These are phyloP conservation scores for Aepyceros melampus DNA, from an alignment of 2,113 vertebrate genomes.

Conservation along the genomic window DNA sequence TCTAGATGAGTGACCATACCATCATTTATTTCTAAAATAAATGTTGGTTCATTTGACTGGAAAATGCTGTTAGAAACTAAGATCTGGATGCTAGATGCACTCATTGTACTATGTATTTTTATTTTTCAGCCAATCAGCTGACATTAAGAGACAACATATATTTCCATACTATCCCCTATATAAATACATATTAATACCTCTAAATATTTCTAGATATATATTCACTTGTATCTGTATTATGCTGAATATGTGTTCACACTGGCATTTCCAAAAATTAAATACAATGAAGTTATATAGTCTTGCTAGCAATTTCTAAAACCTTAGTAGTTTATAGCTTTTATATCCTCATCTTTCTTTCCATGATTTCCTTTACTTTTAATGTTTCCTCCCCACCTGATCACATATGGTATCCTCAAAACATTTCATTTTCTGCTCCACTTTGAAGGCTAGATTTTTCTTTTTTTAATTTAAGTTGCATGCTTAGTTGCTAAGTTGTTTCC, in stretches of 20 bases:
- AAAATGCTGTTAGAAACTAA: not conserved
- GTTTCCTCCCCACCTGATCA: not conserved
- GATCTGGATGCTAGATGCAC: not conserved
- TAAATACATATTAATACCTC: not conserved
- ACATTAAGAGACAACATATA: not conserved
- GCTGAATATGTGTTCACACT: not conserved
- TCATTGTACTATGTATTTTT: not conserved
- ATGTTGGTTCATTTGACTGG: not conserved
- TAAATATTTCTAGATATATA: not conserved
- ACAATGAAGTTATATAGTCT: not conserved
- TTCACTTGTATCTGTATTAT: not conserved
- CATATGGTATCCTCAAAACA: not conserved
- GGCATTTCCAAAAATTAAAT: not conserved
- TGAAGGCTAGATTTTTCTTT: not conserved
- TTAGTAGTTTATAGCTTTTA: not conserved
- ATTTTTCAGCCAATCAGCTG: not conserved
- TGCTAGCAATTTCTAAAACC: not conserved
- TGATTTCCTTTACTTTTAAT: not conserved
- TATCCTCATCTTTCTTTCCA: not conserved
- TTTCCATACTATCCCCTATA: not conserved
- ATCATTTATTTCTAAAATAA: not conserved
- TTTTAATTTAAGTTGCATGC: not conserved
- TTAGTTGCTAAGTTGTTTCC: rapidly evolving
- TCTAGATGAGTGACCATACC: not conserved
- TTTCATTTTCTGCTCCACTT: not conserved